These are phyloP conservation scores for Fistularia tabacaria DNA, from an alignment of 2,797 vertebrate species.

Conservation along the genomic window DNA sequence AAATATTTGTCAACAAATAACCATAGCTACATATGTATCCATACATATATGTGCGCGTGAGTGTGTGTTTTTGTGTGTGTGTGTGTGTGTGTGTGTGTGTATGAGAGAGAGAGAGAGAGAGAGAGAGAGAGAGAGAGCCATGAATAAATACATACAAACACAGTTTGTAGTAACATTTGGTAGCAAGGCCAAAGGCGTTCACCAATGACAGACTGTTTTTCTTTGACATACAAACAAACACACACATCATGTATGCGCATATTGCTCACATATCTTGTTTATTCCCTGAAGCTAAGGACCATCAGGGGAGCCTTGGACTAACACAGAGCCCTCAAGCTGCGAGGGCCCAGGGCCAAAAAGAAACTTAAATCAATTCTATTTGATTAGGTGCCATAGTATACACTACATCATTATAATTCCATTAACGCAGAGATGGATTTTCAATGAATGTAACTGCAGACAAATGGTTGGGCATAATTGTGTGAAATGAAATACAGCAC, in stretches of 20 bases:
- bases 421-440: conserved; percentile 76
- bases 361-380: conserved; percentile 76
- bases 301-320: conserved; percentile 55
- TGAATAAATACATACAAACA: too few species aligned
- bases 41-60: too few species aligned
- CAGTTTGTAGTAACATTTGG: too few species aligned
- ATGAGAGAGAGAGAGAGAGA: too few species aligned
- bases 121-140: too few species aligned
- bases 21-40: too few species aligned
- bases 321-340: conserved; percentile 47
- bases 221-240: too few species aligned
- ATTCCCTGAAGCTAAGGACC: conserved; percentile 36
- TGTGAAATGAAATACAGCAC: conserved; percentile 68
- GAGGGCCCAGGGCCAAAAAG: conserved; percentile 61
- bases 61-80: too few species aligned
- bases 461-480: conserved; percentile 69
- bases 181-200: too few species aligned
- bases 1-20: too few species aligned
- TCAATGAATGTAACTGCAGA: conserved; percentile 74
- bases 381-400: conserved; percentile 71
- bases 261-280: conserved; percentile 3
- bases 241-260: not conserved
- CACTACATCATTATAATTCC: conserved; percentile 79
- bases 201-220: too few species aligned
- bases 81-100: too few species aligned